Evolutionary conservation across 64 coral and sea anemone genomes (phyloP).

Genomic region (Montipora foliosa): DNA sequence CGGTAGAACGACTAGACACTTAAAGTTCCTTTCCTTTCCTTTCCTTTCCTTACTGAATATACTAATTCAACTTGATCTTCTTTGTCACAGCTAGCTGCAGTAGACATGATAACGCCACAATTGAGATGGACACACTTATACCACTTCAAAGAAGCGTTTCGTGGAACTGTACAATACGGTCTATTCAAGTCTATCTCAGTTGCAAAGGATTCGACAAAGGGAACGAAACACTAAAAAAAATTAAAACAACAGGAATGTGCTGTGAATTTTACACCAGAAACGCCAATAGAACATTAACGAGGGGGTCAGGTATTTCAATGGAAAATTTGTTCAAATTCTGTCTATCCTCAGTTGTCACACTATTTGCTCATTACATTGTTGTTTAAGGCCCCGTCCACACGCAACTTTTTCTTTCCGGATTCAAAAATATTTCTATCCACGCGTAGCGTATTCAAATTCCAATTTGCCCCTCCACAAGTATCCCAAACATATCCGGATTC

Average conservation of each 20-base stretch:
- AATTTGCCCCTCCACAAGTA: too few relatives aligned
- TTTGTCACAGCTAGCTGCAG: neutral
- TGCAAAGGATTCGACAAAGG: neutral
- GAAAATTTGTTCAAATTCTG: neutral
- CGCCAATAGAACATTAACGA: neutral
- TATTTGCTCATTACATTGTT: too few relatives aligned
- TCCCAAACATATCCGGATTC: too few relatives aligned
- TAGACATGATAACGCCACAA: neutral
- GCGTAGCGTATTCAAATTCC: too few relatives aligned
- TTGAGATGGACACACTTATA: neutral
- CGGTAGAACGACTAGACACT: too few relatives aligned
- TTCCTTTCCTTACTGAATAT: too few relatives aligned
- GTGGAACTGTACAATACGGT: neutral
- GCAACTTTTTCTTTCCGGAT: too few relatives aligned
- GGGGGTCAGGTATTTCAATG: neutral
- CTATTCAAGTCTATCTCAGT: neutral
- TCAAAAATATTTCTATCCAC: too few relatives aligned
- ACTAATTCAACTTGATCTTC: neutral
- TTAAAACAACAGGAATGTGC: neutral
- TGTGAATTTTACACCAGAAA: slow-evolving; percentile 3
- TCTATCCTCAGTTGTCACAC: too few relatives aligned
- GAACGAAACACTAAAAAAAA: neutral
- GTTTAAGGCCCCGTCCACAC: too few relatives aligned
- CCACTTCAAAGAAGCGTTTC: too few relatives aligned
- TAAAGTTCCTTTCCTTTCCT: too few relatives aligned